Evolutionary conservation across 2,888 invertebrate species (phyloP), one percentile per base, ranked within the genome.

Genomic region (Clivina fossor): DNA sequence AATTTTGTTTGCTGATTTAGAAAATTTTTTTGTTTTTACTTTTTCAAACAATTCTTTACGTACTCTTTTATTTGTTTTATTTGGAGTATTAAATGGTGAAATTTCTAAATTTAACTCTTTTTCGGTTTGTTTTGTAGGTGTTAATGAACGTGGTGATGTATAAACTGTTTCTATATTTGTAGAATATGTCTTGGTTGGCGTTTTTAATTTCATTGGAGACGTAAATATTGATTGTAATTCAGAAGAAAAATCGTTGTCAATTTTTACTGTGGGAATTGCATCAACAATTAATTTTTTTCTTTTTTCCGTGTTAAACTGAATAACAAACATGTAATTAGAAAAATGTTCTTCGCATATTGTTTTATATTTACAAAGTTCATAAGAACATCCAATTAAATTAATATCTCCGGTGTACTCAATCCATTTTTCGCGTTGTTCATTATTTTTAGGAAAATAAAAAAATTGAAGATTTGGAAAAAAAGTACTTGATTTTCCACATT

Each of bases 301-400:
- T 24, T 4, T 24, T 5, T 41, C 41, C 1, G 3, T 4, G 3
- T 24, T 41, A 9, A 9, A 41, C 22, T 8, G 24, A 41, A 22
- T n/a, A 8, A 11, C n/a, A n/a, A 40, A 22, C 41, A 41, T 41
- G 7, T 13, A 24, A 22, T 20, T 24, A 3, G 24, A 9, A 11
- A 41, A 41, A 41, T 41, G 41, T 41, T 5, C 22, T 41, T 41
- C 41, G 24, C 41, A 41, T 41, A 41, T 24, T 1, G 11, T 26
- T 24, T 41, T 41, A 41, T 41, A 8, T 41, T 24, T 41, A 2
- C 41, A 41, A 11, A 4, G 13, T 11, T 41, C 13, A 41, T 41
- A 41, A n/a, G 24, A n/a, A 13, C 13, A 5, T 24, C 41, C 41
- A 7, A 41, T 26, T 24, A 41, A 24, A 24, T 24, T 11, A 41